Conservation (phyloP, 2,797 vertebrate genomes). For the Chanos chanos region DNA sequence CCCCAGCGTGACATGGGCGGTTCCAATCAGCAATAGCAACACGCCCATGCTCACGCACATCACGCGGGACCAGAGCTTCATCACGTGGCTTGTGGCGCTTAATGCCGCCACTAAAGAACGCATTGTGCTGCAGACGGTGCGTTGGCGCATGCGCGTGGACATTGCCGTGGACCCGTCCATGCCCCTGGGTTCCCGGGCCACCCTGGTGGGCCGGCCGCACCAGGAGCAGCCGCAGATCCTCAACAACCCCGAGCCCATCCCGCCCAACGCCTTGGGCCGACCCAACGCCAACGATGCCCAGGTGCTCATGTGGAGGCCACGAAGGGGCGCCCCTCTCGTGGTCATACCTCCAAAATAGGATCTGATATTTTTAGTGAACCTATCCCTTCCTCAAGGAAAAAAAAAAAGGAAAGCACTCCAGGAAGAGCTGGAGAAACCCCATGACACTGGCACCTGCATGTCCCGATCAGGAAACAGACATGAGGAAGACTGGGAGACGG, state of each 20-base stretch:
- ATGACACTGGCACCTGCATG: neutral
- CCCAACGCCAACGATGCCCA: slow-evolving; percentile 98
- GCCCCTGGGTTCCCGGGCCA: slow-evolving; percentile 89
- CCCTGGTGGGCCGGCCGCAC: slow-evolving; percentile 87
- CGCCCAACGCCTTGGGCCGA: slow-evolving; percentile 92
- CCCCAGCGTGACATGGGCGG: slow-evolving; percentile 97
- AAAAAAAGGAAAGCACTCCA: slow-evolving; percentile 13
- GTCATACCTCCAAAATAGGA: slow-evolving; percentile 94
- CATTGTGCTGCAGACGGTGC: slow-evolving; percentile 94
- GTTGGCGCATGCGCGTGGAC: slow-evolving; percentile 98
- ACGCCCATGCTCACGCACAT: slow-evolving; percentile 94
- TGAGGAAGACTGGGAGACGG: neutral
- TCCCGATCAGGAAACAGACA: slow-evolving; percentile 8
- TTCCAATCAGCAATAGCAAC: slow-evolving; percentile 97
- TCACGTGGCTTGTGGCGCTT: slow-evolving; percentile 98
- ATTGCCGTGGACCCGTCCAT: slow-evolving; percentile 92
- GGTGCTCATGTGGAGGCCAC: slow-evolving; percentile 98
- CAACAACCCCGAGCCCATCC: slow-evolving; percentile 96
- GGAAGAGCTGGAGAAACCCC: neutral
- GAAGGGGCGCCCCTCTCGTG: slow-evolving; percentile 88
- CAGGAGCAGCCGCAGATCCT: slow-evolving; percentile 97
- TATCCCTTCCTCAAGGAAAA: too few relatives aligned
- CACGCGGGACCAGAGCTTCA: slow-evolving; percentile 98
- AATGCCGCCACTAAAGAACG: slow-evolving; percentile 95
- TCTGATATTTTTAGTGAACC: too few relatives aligned